Conservation (phyloP, 2,797 vertebrate species). For the Eospalax fontanierii region DNA sequence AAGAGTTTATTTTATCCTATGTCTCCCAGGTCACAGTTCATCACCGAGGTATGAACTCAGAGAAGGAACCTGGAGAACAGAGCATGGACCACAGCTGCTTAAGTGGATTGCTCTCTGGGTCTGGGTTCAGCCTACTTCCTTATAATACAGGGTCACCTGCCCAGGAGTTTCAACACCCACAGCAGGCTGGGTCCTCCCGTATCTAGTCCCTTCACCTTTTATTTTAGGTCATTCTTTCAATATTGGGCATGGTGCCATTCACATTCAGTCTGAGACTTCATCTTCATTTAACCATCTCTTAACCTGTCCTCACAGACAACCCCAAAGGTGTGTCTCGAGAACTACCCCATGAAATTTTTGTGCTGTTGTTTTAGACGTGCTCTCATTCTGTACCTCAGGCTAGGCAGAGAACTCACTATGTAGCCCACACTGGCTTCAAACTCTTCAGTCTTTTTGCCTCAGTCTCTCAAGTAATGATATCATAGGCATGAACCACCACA, state of each 20-base stretch:
- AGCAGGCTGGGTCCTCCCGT: too few species aligned
- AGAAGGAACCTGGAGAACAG: too few species aligned
- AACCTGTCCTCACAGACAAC: background rate
- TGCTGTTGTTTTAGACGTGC: background rate
- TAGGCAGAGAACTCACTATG: too few species aligned
- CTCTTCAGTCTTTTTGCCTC: background rate
- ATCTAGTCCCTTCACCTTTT: background rate
- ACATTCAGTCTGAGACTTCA: background rate
- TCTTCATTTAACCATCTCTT: background rate
- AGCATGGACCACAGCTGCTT: too few species aligned
- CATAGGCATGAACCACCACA: too few species aligned
- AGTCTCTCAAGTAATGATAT: background rate
- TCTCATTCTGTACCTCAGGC: background rate
- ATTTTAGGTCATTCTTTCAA: background rate
- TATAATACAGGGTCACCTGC: too few species aligned
- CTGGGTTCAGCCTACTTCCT: too few species aligned
- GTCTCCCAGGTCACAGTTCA: too few species aligned
- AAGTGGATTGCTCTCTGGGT: too few species aligned
- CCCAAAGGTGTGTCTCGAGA: background rate
- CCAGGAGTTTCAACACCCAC: too few species aligned
- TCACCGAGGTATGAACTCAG: too few species aligned
- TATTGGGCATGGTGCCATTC: background rate
- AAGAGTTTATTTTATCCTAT: too few species aligned
- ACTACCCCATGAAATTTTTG: background rate
- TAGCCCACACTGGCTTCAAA: background rate